phyloP scores from a whole-genome alignment of 2,113 vertebrate species.

The Proterorhinus semilunaris region DNA sequence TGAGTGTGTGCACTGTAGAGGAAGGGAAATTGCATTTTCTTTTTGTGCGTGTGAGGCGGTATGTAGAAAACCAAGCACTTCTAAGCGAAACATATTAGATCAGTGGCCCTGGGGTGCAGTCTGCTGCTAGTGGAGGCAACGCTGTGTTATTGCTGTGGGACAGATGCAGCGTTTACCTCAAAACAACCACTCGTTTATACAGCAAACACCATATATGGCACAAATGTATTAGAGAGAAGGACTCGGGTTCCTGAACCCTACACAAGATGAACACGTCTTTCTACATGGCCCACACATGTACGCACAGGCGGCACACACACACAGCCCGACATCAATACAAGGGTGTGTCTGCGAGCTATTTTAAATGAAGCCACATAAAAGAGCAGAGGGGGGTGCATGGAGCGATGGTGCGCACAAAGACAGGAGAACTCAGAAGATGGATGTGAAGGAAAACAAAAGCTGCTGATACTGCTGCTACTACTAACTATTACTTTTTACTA shows the following conservation, averaged over 20 bases:
- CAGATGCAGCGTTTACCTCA: conserved; percentile 35
- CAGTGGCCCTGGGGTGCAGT: conserved; percentile 33
- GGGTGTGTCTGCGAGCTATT: conserved; percentile 51
- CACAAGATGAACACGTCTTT: conserved; percentile 11
- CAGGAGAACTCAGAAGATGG: conserved; percentile 7
- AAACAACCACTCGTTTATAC: conserved; percentile 43
- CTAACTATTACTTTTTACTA: neutral
- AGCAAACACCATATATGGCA: neutral
- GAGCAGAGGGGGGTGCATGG: conserved; percentile 5
- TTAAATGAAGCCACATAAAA: conserved; percentile 58
- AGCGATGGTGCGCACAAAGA: conserved; percentile 23
- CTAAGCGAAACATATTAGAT: conserved; percentile 47
- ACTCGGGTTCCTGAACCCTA: neutral
- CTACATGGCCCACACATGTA: conserved; percentile 18
- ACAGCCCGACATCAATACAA: conserved; percentile 38
- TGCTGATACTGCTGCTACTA: neutral
- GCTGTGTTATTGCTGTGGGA: conserved; percentile 47
- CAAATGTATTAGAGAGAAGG: conserved; percentile 23
- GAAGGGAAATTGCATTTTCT: neutral
- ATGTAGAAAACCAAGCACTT: conserved; percentile 37
- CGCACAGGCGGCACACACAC: conserved; percentile 1
- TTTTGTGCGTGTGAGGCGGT: conserved; percentile 15
- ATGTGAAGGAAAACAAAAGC: conserved; percentile 7
- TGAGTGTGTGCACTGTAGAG: neutral
- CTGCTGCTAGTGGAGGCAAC: conserved; percentile 33